These are phyloP conservation scores for Phymorhynchus buccinoides DNA, from an alignment of 1,140 invertebrate genomes.

Conservation along the genomic window DNA sequence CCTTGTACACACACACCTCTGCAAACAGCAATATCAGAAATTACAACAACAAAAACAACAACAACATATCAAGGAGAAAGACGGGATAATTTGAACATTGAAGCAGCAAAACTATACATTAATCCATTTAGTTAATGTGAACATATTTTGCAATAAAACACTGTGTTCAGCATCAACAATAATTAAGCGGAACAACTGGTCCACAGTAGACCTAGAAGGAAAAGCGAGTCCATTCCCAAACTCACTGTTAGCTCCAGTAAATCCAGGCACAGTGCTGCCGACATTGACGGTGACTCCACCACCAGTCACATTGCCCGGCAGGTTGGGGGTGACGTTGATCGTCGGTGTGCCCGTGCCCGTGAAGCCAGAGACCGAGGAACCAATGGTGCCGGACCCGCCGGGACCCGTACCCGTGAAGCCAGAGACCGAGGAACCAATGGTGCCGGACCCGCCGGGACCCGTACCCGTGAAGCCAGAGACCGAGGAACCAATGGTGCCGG, in stretches of 20 bases:
- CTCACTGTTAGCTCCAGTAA: background rate
- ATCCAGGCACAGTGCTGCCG: background rate
- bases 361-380: no score
- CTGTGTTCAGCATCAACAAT: no score
- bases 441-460: background rate
- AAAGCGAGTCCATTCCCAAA: no score
- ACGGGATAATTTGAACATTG: no score
- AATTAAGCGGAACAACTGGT: no score
- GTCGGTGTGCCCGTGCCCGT: slow-evolving; percentile 32
- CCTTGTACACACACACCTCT: slow-evolving; percentile 62
- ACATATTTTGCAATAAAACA: no score
- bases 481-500: slow-evolving; percentile 24
- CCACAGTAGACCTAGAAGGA: no score
- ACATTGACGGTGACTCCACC: background rate
- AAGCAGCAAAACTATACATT: no score
- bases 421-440: no score
- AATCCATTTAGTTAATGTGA: no score
- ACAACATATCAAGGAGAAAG: background rate
- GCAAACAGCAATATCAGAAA: background rate
- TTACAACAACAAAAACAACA: background rate
- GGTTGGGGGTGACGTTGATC: slow-evolving; percentile 6
- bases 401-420: background rate
- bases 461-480: background rate
- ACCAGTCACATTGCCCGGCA: background rate
- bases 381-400: background rate